A percentile compares a stretch with the other conserved stretches of the same genome.
These are phyloP conservation scores for Oncorhynchus tshawytscha DNA, from an alignment of 2,113 vertebrate genomes.

Conservation along the genomic window DNA sequence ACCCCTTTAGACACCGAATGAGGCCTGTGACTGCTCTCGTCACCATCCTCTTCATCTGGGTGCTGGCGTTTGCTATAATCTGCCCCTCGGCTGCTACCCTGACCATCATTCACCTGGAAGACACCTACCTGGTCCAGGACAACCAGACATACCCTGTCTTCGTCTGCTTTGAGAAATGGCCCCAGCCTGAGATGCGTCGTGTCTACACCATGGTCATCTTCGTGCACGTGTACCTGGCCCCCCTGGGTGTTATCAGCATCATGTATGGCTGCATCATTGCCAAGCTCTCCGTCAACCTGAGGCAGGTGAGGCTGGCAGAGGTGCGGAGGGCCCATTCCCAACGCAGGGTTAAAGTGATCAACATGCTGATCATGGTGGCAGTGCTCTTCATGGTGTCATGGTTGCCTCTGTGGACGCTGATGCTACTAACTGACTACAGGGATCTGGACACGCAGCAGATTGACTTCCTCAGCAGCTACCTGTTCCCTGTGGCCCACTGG, in stretches of 20 bases:
- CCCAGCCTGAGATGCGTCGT: conserved; percentile 34
- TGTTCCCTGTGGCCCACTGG: conserved; percentile 57
- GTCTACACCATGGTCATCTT: conserved; percentile 57
- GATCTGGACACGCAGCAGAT: conserved; percentile 48
- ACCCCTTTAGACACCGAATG: conserved; percentile 50
- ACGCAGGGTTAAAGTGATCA: conserved; percentile 46
- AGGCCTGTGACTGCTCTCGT: conserved; percentile 40
- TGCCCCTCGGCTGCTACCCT: conserved; percentile 48
- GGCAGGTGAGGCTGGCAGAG: conserved; percentile 25
- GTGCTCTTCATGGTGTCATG: conserved; percentile 60
- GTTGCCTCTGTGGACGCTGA: conserved; percentile 55
- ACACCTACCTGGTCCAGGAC: conserved; percentile 40
- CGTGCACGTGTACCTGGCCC: conserved; percentile 50
- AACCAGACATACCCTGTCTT: conserved; percentile 50
- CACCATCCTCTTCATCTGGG: conserved; percentile 53
- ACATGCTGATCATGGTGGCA: conserved; percentile 55
- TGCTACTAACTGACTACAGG: conserved; percentile 54
- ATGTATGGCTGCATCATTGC: conserved; percentile 50
- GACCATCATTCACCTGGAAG: conserved; percentile 39
- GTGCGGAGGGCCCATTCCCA: conserved; percentile 23
- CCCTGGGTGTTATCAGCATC: conserved; percentile 46
- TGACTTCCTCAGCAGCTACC: conserved; percentile 53
- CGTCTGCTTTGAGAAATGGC: conserved; percentile 52
- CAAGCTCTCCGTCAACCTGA: conserved; percentile 45
- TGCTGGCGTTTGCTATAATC: conserved; percentile 51